Evolutionary conservation across 2,113 vertebrate species (phyloP), one percentile per base, ranked within the genome.

Genomic region (Neolamprologus sp.): DNA sequence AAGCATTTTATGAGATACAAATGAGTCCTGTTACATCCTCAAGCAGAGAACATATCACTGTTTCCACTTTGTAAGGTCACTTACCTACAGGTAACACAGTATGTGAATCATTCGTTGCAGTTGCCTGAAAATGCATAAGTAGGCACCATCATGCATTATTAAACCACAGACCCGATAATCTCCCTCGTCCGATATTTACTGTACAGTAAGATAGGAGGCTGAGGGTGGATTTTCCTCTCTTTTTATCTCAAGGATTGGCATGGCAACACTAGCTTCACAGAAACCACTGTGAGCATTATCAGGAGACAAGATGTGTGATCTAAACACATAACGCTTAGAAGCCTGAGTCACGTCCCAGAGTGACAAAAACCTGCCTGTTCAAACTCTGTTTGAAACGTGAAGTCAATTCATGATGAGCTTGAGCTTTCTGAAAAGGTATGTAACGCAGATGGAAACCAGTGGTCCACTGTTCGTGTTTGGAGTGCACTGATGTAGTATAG

Each of bases 81-180:
- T 75, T 51, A 26, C n/a, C 35, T 75, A 45, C 21, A 60, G 79
- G 35, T 75, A 79, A 12, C 30, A 7, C 7, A 4, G 21, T 7
- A 47, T 65, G 80, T 26, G 33, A 53, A 55, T 54, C 68, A 83
- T 85, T 60, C 21, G 13, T 47, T 87, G 83, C 55, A 82, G 54
- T 40, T 65, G 45, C 21, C 26, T 85, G 79, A 89, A 91, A 85
- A 30, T 42, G 37, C 84, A 86, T 85, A 58, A 68, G 53, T 45
- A 63, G 54, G 58, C 55, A 83, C 87, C 3, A 84, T 88, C 73
- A 85, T 93, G 85, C 82, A 94, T 95, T 93, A 93, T 95, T 82
- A 86, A 93, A 57, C 83, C 85, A 84, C 12, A 73, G 82, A 57
- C 82, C 60, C 78, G 13, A 51, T 28, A 33, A 80, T 55, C 45